phyloP scores from a whole-genome alignment of 1,140 invertebrate species.

The Drosophila eugracilis region DNA sequence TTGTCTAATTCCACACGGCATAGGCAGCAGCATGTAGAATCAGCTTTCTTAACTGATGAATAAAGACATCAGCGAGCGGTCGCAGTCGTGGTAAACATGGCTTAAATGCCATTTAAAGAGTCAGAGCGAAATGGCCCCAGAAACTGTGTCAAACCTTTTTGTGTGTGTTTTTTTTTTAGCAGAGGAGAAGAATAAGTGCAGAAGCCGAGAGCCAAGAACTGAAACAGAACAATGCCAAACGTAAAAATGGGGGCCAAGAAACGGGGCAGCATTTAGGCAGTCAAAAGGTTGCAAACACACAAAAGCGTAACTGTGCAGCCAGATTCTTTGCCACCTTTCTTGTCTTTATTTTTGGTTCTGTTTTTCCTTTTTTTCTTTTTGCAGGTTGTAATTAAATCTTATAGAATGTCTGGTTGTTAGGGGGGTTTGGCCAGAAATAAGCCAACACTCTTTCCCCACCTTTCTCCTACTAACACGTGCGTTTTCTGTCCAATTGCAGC shows the following conservation, averaged over 20 bases:
- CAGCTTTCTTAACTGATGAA: conserved; percentile 58
- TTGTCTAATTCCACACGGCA: conserved; percentile 56
- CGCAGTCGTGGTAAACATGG: conserved; percentile 36
- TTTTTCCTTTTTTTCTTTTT: conserved; percentile 15
- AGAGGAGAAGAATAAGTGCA: conserved; percentile 65
- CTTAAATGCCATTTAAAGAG: conserved; percentile 79
- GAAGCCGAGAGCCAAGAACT: conserved; percentile 25
- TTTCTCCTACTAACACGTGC: conserved; percentile 34
- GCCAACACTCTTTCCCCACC: conserved; percentile 39
- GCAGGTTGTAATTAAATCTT: conserved; percentile 73
- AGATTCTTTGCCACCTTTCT: conserved; percentile 32
- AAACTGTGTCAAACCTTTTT: conserved; percentile 81
- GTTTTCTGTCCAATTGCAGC: conserved; percentile 40
- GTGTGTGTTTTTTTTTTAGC: no score
- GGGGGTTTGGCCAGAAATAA: conserved; percentile 26
- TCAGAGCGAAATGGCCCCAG: conserved; percentile 66
- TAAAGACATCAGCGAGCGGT: conserved; percentile 54
- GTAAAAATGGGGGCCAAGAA: conserved; percentile 71
- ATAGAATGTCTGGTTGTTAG: conserved; percentile 51
- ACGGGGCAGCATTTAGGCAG: conserved; percentile 71
- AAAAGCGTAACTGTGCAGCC: conserved; percentile 77
- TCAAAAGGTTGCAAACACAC: conserved; percentile 56
- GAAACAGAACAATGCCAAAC: conserved; percentile 68
- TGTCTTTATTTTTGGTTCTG: background rate
- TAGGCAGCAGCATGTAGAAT: background rate